Evolutionary conservation across 2,888 invertebrate genomes (phyloP), one percentile per base, ranked within the genome.

Genomic region (Andrena chrysosceles): DNA sequence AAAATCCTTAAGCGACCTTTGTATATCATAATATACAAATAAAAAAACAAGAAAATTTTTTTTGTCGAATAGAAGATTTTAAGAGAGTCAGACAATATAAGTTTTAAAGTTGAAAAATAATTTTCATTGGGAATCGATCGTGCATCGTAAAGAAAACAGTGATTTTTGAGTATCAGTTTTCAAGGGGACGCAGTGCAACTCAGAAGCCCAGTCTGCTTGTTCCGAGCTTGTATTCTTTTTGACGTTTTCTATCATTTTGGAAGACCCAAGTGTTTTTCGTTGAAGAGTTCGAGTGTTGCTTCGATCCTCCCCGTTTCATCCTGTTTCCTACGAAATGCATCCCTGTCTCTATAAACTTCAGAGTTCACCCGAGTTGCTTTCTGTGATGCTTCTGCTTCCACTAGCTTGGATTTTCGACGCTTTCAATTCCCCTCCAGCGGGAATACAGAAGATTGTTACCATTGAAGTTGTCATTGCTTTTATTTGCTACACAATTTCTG

Each of bases 381-480:
- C 48, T 29, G 13, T 2, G n/a, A 23, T 23, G 23, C 42, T 20
- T 20, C 20, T 16, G 7, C n/a, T 31, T 48, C 16, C 20, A 31
- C 13, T 13, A 20, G 26, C 62, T 31, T 62, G 0, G 7, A 31
- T 42, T 42, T 42, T 70, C 8, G 1, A 26, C n/a, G 26, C 6
- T 35, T 31, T 60, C 13, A 26, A 4, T 23, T 42, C 4, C 29
- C n/a, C 0, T 42, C 13, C 35, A 10, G 29, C 0, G 10, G 2
- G 2, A 7, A 31, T 60, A 35, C 5, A 8, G 31, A 10, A 3
- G 5, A 20, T 59, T 7, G 31, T 20, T n/a, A 20, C n/a, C 6
- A 52, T 16, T 16, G 7, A 49, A 35, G 8, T 68, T 68, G 54
- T 75, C 20, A 26, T 23, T 29, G 52, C 10, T 66, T 59, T 4